These are phyloP conservation scores for Toxotes lorentzi DNA, from an alignment of 2,797 vertebrate species.

Conservation along the genomic window DNA sequence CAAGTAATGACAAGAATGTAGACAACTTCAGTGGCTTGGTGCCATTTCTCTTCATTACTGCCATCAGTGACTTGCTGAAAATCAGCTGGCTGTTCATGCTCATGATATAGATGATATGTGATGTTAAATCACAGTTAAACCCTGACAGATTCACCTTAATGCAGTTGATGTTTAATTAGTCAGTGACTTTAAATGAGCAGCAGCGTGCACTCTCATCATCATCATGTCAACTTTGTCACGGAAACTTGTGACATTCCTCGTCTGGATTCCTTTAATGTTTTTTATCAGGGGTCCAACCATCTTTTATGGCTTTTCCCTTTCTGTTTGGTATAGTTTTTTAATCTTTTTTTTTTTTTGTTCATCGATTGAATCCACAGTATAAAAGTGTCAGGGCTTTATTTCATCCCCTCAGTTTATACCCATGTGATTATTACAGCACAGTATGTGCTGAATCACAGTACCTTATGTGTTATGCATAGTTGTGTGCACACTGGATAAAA, in stretches of 20 bases:
- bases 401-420: background rate
- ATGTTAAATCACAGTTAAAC: slow-evolving; percentile 16
- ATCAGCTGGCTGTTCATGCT: background rate
- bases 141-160: slow-evolving; percentile 12
- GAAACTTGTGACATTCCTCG: slow-evolving; percentile 39
- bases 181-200: slow-evolving; percentile 29
- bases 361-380: background rate
- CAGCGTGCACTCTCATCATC: slow-evolving; percentile 25
- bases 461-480: background rate
- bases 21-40: slow-evolving; percentile 62
- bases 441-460: background rate
- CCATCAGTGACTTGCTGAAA: slow-evolving; percentile 39
- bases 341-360: background rate
- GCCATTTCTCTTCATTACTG: slow-evolving; percentile 51
- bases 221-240: slow-evolving; percentile 25
- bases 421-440: background rate
- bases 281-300: background rate
- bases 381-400: background rate
- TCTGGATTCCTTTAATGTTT: slow-evolving; percentile 11
- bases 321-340: background rate
- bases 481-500: background rate
- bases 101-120: background rate
- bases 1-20: slow-evolving; percentile 73
- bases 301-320: background rate
- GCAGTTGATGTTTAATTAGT: slow-evolving; percentile 38